phyloP scores from a whole-genome alignment of 2,888 invertebrate genomes.

The Meghimatium bilineatum region DNA sequence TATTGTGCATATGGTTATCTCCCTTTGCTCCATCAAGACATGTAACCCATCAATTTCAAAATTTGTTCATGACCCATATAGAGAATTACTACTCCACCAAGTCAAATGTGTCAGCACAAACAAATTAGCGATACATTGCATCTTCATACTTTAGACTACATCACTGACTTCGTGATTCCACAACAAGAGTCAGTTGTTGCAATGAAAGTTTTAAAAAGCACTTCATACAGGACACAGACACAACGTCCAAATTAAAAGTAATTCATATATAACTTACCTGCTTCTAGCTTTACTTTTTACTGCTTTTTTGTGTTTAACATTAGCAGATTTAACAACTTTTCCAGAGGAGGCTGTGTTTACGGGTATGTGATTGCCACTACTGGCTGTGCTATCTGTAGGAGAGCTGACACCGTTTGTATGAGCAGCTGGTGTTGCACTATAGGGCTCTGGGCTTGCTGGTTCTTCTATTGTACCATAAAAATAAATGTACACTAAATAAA shows the following conservation, averaged over 20 bases:
- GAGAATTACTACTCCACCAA: no score
- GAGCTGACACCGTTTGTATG: constrained; percentile 65
- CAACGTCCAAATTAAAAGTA: no score
- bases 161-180: no score
- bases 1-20: no score
- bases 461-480: constrained; percentile 24
- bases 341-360: constrained; percentile 37
- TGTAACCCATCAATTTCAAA: no score
- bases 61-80: no score
- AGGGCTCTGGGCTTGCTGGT: constrained; percentile 46
- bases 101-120: no score
- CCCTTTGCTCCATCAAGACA: no score
- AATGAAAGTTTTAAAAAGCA: no score
- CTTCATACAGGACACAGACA: background rate
- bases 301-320: constrained; percentile 39
- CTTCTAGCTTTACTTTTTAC: constrained; percentile 43
- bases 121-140: no score
- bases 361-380: constrained; percentile 42
- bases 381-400: constrained; percentile 61
- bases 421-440: constrained; percentile 41
- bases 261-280: background rate
- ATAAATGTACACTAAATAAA: background rate
- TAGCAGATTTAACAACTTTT: constrained; percentile 43
- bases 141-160: no score
- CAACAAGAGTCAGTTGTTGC: no score